Evolutionary conservation across 2,797 vertebrate genomes (phyloP), one percentile per base, ranked within the genome.

Genomic region (Austrolebias charrua): DNA sequence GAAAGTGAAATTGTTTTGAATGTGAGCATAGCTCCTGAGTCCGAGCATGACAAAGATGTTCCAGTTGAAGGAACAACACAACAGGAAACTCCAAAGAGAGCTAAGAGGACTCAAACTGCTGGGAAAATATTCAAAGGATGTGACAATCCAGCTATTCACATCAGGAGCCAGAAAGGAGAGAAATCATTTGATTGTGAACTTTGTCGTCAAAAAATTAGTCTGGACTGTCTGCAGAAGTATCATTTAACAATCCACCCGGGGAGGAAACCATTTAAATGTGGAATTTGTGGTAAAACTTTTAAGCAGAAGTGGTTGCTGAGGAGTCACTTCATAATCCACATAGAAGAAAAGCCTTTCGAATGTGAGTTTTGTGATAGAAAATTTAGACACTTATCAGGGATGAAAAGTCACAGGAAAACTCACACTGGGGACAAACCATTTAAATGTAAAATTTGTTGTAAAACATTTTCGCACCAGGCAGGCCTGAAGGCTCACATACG

Each of bases 201-300:
- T 13, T 40, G 38, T 40, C 2, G 38, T 11, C 13, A 40, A 40
- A 40, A 13, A 12, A 13, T 40, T 40, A 40, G 12, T 13, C 38
- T 40, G 12, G 13, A 40, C 38, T 40, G 38, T 40, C 40, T 55
- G 29, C 45, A 55, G 18, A 48, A 55, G 20, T 35, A 19, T 11
- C 52, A 64, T 0, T 28, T 64, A 16, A 55, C 38, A 42, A 24
- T 43, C 20, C 62, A 64, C 62, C 44, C 55, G 14, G 63, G 46
- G 45, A 55, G 51, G 29, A 66, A 66, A 58, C 46, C 29, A 2
- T 57, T 66, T 35, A 35, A 35, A n/a, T 66, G 55, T 43, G 55
- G 44, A 57, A 24, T 51, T 6, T 58, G 63, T 45, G 55, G 42
- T 44, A 58, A 31, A 57, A 66, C 15, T 1, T 66, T 58, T 66